Base-by-base conservation (phyloP, 1,140 invertebrate genomes). In the Drosophila athabasca region DNA sequence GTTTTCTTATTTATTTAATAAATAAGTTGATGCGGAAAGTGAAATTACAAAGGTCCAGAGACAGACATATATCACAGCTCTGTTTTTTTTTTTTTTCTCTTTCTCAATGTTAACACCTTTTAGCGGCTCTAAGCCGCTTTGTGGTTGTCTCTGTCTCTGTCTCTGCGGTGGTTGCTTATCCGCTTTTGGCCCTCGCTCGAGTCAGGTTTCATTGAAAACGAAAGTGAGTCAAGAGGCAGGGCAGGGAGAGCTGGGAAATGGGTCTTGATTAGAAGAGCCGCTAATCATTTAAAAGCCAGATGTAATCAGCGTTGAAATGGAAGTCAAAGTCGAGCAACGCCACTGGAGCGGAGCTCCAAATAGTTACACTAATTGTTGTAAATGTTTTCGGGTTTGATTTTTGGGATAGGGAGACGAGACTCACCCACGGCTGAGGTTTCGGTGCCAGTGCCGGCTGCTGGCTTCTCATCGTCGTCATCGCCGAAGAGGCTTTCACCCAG, bases 401-500 rank as follows among this genome's bases (percentile, higher is more conserved):
- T 4, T 2, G 0, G 26, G 13, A 49, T 5, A 3, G 2, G 17
- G 8, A 46, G 58, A 8, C 51, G 24, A 54, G 24, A 87, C 84
- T 89, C 73, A 89, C 84, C 84, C 65, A 77, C 81, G 6, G 79
- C 73, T 44, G 67, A 58, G 71, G 39, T 65, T 55, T 53, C 48
- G 57, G 65, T 60, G 60, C 57, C 48, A 59, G 67, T 60, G 60
- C 57, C 48, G 62, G 67, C 65, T 51, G 69, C 49, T 35, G 80
- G 83, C 50, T 89, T 88, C 45, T 79, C 70, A 53, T 80, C 67
- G 29, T 70, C 73, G 60, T 85, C 82, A 57, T 88, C 89, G 31
- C 65, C 89, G 6, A 91, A 90, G 1, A 91, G 72, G 81, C 90
- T 91, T 90, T 90, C 90, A 81, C 90, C 79, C 22, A 91, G 60